Evolutionary conservation across 1,140 invertebrate species (phyloP).

Genomic region (Panagrolaimus sp.): DNA sequence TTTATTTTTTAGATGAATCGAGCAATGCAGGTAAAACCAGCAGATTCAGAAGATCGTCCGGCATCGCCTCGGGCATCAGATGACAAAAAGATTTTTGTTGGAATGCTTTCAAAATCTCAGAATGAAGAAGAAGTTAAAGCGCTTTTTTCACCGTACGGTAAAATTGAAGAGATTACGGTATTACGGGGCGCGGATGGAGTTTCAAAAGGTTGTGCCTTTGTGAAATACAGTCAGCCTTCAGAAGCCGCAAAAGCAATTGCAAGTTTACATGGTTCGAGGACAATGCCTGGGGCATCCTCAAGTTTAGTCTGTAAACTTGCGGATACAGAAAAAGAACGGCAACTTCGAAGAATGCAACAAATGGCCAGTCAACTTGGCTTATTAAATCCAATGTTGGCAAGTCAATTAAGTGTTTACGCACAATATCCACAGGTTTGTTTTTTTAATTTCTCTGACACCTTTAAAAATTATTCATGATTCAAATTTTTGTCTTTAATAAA

Average conservation of each 20-base stretch:
- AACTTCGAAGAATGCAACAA: constrained; percentile 97
- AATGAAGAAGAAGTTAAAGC: constrained; percentile 89
- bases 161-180: constrained; percentile 96
- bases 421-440: constrained; percentile 80
- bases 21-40: constrained; percentile 99
- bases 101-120: constrained; percentile 92
- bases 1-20: constrained; percentile 85
- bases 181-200: constrained; percentile 83
- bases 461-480: too few relatives aligned
- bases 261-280: constrained; percentile 96
- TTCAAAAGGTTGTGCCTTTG: constrained; percentile 97
- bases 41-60: constrained; percentile 80
- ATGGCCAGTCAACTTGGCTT: constrained; percentile 97
- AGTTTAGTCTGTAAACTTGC: constrained; percentile 98
- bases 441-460: too few relatives aligned
- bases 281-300: constrained; percentile 99
- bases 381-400: constrained; percentile 91
- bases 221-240: constrained; percentile 89
- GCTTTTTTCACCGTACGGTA: constrained; percentile 84
- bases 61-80: constrained; percentile 49
- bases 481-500: too few relatives aligned
- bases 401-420: constrained; percentile 82
- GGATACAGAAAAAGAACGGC: constrained; percentile 97
- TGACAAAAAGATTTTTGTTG: constrained; percentile 56
- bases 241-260: constrained; percentile 96